Conservation (phyloP, 2,797 vertebrate genomes). For the Gymnodraco acuticeps region DNA sequence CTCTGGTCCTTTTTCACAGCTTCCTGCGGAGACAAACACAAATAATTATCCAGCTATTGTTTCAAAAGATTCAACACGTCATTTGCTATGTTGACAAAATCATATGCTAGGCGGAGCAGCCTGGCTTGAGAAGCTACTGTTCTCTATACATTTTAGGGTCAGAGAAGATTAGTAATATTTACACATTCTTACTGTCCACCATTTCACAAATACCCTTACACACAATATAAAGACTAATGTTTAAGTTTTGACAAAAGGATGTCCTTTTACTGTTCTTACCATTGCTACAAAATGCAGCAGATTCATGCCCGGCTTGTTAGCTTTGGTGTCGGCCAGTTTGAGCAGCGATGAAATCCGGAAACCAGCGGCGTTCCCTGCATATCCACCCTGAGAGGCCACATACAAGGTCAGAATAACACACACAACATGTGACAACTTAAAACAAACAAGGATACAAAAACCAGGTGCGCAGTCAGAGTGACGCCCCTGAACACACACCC, state of each 20-base stretch:
- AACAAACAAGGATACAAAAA: slow-evolving; percentile 69
- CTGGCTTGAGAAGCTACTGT: slow-evolving; percentile 15
- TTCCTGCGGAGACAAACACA: slow-evolving; percentile 83
- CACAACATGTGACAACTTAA: slow-evolving; percentile 54
- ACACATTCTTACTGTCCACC: not conserved
- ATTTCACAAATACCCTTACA: not conserved
- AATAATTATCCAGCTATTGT: slow-evolving; percentile 79
- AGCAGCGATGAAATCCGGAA: slow-evolving; percentile 88
- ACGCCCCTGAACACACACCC: slow-evolving; percentile 48
- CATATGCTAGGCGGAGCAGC: slow-evolving; percentile 38
- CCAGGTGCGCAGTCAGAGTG: slow-evolving; percentile 54
- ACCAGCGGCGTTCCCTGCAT: slow-evolving; percentile 88
- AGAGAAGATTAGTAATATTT: not conserved
- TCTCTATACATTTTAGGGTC: slow-evolving; percentile 20
- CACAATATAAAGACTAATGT: not conserved
- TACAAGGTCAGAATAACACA: slow-evolving; percentile 62
- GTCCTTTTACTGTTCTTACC: slow-evolving; percentile 72
- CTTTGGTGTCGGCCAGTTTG: slow-evolving; percentile 89
- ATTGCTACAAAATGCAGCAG: slow-evolving; percentile 88
- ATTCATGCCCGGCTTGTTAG: slow-evolving; percentile 90
- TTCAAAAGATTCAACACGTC: slow-evolving; percentile 52
- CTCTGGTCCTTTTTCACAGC: slow-evolving; percentile 88
- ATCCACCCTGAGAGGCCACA: slow-evolving; percentile 82
- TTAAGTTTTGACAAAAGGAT: not conserved
- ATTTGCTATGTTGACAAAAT: slow-evolving; percentile 65